These are phyloP conservation scores for Cnemophilus loriae DNA, from an alignment of 2,113 vertebrate species.

Conservation along the genomic window DNA sequence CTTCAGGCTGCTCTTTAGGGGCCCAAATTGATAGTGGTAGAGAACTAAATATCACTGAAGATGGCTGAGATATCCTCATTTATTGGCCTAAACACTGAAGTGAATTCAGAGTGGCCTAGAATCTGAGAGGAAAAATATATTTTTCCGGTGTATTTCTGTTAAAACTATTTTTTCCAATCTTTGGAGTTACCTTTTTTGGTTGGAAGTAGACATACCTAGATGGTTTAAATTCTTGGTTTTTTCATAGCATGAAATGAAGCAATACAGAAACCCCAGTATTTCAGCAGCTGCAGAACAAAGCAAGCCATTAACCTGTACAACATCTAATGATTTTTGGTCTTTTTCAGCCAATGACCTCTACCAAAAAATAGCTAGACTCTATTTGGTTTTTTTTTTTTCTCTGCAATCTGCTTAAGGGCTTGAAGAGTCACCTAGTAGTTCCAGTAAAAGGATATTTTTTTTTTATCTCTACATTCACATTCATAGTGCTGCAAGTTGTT, in stretches of 20 bases:
- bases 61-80: background rate
- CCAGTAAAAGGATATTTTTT: background rate
- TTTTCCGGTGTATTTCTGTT: background rate
- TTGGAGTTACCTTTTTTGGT: background rate
- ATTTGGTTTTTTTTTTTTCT: background rate
- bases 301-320: background rate
- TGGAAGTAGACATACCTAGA: background rate
- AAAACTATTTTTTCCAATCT: background rate
- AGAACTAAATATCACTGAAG: background rate
- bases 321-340: background rate
- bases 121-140: rapidly evolving
- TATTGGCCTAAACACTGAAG: background rate
- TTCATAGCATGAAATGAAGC: background rate
- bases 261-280: background rate
- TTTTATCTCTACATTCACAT: background rate
- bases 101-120: background rate
- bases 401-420: background rate
- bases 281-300: background rate
- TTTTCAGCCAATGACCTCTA: background rate
- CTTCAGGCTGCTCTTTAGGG: background rate
- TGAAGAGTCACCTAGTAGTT: background rate
- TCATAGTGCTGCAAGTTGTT: background rate
- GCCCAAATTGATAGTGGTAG: background rate
- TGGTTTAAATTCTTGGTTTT: background rate
- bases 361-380: background rate